Conservation (phyloP, 2,113 vertebrate genomes). For the Coreoperca whiteheadi region DNA sequence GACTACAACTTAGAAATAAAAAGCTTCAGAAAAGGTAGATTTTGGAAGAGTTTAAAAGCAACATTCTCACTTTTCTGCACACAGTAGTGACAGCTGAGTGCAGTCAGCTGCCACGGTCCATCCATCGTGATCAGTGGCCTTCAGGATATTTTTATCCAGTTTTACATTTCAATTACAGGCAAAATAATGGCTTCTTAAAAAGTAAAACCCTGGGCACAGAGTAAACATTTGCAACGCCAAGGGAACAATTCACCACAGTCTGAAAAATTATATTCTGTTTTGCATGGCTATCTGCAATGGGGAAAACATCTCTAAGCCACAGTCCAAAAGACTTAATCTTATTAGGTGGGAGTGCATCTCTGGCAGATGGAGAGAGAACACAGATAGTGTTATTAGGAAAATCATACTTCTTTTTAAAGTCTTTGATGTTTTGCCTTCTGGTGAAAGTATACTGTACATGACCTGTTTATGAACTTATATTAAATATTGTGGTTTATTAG, state of each 20-base stretch:
- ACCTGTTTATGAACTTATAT: background rate
- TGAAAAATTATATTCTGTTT: slow-evolving; percentile 2
- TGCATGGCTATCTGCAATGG: background rate
- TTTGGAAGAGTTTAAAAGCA: slow-evolving; percentile 11
- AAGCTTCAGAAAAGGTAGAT: background rate
- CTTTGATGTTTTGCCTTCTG: background rate
- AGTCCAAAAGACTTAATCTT: background rate
- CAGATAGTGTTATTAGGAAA: background rate
- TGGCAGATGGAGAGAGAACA: background rate
- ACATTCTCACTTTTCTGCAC: slow-evolving; percentile 20
- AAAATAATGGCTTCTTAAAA: background rate
- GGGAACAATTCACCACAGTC: slow-evolving; percentile 20
- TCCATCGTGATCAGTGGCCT: slow-evolving; percentile 2
- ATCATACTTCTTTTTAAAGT: background rate
- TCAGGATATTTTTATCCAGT: slow-evolving; percentile 12
- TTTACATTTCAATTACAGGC: slow-evolving; percentile 54
- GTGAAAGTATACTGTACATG: background rate
- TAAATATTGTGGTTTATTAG: background rate
- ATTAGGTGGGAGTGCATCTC: background rate
- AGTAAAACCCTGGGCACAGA: slow-evolving; percentile 9
- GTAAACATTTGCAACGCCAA: slow-evolving; percentile 16
- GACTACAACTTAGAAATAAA: background rate
- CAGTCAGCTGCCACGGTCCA: slow-evolving; percentile 20
- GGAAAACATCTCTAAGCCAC: background rate
- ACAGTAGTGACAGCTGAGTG: slow-evolving; percentile 26